Conservation (phyloP, 2,113 vertebrate species). For the Hippopotamus amphibius region DNA sequence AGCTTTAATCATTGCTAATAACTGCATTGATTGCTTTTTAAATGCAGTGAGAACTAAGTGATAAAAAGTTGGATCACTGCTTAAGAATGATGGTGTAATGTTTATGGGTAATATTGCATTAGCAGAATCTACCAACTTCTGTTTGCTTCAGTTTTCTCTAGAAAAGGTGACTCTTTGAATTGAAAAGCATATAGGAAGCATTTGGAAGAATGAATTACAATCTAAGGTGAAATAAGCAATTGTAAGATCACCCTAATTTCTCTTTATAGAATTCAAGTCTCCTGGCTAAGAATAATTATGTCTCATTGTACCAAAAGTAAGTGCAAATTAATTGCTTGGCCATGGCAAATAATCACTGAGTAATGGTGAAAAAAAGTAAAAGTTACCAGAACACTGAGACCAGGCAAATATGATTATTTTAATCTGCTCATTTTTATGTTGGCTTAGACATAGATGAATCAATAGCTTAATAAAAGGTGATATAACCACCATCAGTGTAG, state of each 20-base stretch:
- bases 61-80: neutral
- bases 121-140: neutral
- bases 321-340: neutral
- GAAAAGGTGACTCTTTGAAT: neutral
- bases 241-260: neutral
- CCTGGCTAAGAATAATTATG: neutral
- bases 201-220: neutral
- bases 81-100: neutral
- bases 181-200: neutral
- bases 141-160: neutral
- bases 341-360: neutral
- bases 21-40: neutral
- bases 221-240: neutral
- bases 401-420: neutral
- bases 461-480: neutral
- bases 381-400: neutral
- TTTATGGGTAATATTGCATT: neutral
- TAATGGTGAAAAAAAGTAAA: neutral
- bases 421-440: neutral
- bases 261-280: neutral
- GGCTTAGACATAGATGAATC: neutral
- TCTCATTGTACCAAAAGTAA: neutral
- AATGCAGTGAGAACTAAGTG: neutral
- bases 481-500: neutral
- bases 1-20: neutral